phyloP scores from a whole-genome alignment of 2,888 invertebrate species.

The Caenorhabditis auriculariae region DNA sequence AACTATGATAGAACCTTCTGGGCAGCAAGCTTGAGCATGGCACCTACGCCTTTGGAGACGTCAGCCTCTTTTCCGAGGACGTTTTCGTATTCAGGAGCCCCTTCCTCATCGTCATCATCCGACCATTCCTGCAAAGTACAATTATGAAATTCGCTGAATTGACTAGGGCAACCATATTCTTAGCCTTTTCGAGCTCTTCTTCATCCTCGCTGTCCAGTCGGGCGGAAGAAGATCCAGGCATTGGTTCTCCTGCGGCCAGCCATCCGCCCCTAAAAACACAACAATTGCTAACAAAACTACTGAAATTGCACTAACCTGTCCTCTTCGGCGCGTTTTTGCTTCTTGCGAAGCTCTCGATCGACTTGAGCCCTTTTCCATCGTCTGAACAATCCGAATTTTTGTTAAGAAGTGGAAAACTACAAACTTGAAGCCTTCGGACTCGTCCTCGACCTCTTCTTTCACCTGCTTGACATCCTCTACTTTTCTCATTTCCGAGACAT shows the following conservation, averaged over 20 bases:
- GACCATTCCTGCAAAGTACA: constrained; percentile 9
- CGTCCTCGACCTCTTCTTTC: constrained; percentile 31
- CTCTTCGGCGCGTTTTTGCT: constrained; percentile 16
- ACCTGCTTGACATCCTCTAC: constrained; percentile 16
- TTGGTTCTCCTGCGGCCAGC: constrained; percentile 24
- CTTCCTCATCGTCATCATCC: constrained; percentile 28
- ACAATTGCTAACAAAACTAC: not conserved
- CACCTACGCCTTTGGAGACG: constrained; percentile 64
- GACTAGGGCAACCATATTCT: constrained; percentile 31
- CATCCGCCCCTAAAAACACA: constrained; percentile 17
- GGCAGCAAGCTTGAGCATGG: constrained; percentile 58
- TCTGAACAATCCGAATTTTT: too few relatives aligned
- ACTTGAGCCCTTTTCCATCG: constrained; percentile 35
- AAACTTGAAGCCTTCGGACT: constrained; percentile 12
- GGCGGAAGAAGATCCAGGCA: not conserved
- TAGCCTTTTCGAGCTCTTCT: constrained; percentile 34
- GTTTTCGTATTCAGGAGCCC: constrained; percentile 41
- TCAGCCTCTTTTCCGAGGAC: constrained; percentile 59
- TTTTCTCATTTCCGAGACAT: constrained; percentile 32
- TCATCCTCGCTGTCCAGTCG: constrained; percentile 43
- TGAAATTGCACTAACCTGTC: constrained; percentile 12
- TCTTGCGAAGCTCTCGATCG: constrained; percentile 28
- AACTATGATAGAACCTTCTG: constrained; percentile 23
- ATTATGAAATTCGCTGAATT: too few relatives aligned
- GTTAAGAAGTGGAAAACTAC: too few relatives aligned